These are phyloP conservation scores for Cottus gobio DNA, from an alignment of 2,113 vertebrate genomes.

Conservation along the genomic window DNA sequence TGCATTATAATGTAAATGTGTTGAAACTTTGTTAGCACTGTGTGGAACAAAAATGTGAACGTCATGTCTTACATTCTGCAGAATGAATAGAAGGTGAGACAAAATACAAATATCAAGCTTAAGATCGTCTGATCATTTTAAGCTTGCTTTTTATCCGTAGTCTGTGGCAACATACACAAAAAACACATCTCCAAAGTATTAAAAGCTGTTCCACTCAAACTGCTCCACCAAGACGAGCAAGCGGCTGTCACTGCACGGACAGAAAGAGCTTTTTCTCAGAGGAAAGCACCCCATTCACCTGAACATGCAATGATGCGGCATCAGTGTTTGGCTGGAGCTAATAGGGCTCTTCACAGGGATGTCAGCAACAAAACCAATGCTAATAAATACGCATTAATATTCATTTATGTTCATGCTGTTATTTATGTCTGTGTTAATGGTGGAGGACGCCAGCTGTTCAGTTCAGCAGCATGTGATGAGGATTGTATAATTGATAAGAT, in stretches of 20 bases:
- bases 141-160: conserved; percentile 6
- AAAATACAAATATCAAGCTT: background rate
- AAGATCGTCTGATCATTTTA: background rate
- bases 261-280: conserved; percentile 46
- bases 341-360: conserved; percentile 55
- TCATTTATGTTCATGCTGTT: conserved; percentile 63
- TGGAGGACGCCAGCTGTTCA: conserved; percentile 52
- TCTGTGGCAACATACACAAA: conserved; percentile 18
- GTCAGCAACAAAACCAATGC: conserved; percentile 64
- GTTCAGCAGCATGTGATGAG: conserved; percentile 13
- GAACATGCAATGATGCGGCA: conserved; percentile 21
- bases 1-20: conserved; percentile 17
- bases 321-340: conserved; percentile 45
- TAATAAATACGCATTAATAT: conserved; percentile 69
- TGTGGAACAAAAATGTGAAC: background rate
- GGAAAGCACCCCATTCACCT: conserved; percentile 51
- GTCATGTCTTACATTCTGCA: background rate
- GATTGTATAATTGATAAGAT: conserved; percentile 46
- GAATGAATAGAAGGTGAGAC: background rate
- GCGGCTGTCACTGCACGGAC: conserved; percentile 54
- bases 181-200: conserved; percentile 7
- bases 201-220: conserved; percentile 28
- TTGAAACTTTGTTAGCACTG: conserved; percentile 14
- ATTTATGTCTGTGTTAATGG: conserved; percentile 60
- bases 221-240: conserved; percentile 45